phyloP scores from a whole-genome alignment of 2,113 vertebrate genomes.

The Vanacampus margaritifer region DNA sequence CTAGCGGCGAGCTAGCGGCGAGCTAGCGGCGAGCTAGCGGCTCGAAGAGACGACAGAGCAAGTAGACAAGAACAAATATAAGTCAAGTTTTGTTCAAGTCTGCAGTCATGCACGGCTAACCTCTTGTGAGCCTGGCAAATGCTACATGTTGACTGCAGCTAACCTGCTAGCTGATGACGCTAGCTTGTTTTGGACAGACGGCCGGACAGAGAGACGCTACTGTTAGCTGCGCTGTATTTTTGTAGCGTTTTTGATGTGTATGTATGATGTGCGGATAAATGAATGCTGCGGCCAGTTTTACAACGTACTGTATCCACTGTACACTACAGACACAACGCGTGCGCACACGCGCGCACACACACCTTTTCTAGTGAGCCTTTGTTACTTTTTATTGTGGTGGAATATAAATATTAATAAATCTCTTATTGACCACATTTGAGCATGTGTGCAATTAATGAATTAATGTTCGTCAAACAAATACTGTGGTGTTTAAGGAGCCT shows the following conservation, averaged over 20 bases:
- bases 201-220: slow-evolving; percentile 5
- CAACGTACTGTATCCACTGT: slow-evolving; percentile 91
- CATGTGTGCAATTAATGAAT: not conserved
- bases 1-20: no score
- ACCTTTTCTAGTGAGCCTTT: slow-evolving; percentile 93
- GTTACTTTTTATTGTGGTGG: slow-evolving; percentile 98
- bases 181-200: slow-evolving; percentile 17
- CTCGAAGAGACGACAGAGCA: slow-evolving; percentile 24
- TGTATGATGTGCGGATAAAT: slow-evolving; percentile 61
- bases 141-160: slow-evolving; percentile 29
- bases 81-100: not conserved
- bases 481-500: not conserved
- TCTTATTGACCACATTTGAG: slow-evolving; percentile 66
- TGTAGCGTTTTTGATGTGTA: slow-evolving; percentile 87
- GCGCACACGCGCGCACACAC: slow-evolving; percentile 53
- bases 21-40: slow-evolving; percentile 46
- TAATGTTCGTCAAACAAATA: not conserved
- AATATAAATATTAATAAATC: slow-evolving; percentile 66
- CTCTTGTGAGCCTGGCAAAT: slow-evolving; percentile 35
- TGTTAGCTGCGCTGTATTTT: slow-evolving; percentile 79
- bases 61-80: slow-evolving; percentile 11
- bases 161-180: slow-evolving; percentile 3
- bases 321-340: slow-evolving; percentile 65
- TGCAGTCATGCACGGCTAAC: slow-evolving; percentile 21
- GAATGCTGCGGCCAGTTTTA: slow-evolving; percentile 83